phyloP scores from a whole-genome alignment of 2,113 vertebrate genomes.

The Psophia crepitans region DNA sequence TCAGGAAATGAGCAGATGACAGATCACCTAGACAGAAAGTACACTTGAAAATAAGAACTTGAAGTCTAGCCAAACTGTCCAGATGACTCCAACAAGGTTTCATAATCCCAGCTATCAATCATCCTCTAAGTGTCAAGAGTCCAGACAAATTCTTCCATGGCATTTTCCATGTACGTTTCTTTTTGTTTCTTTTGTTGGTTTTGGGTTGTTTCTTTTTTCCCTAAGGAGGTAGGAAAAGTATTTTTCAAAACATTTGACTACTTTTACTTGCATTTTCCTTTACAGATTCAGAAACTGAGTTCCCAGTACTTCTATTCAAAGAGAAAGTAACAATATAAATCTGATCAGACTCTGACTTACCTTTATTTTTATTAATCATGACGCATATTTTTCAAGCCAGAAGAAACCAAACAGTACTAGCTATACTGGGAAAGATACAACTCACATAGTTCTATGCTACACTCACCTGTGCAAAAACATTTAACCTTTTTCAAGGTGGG shows the following conservation, averaged over 20 bases:
- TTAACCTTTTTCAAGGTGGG: neutral
- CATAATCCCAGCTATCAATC: neutral
- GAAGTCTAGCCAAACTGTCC: neutral
- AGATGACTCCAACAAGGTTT: neutral
- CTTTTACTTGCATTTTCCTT: neutral
- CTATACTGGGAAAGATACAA: neutral
- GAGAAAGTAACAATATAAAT: neutral
- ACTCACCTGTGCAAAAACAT: neutral
- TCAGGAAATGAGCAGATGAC: neutral
- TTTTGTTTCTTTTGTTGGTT: neutral
- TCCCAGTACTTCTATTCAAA: neutral
- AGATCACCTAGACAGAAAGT: neutral
- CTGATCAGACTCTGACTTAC: neutral
- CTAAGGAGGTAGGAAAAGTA: neutral
- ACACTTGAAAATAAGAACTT: neutral
- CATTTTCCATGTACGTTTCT: neutral
- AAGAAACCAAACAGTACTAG: neutral
- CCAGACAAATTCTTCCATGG: neutral
- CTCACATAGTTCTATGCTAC: neutral
- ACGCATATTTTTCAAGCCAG: neutral
- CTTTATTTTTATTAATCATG: neutral
- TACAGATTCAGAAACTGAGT: neutral
- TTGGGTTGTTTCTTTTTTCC: too few relatives aligned
- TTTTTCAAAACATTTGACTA: neutral
- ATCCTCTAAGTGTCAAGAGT: neutral